Conservation (phyloP, 2,113 vertebrate genomes). For the Proterorhinus semilunaris region DNA sequence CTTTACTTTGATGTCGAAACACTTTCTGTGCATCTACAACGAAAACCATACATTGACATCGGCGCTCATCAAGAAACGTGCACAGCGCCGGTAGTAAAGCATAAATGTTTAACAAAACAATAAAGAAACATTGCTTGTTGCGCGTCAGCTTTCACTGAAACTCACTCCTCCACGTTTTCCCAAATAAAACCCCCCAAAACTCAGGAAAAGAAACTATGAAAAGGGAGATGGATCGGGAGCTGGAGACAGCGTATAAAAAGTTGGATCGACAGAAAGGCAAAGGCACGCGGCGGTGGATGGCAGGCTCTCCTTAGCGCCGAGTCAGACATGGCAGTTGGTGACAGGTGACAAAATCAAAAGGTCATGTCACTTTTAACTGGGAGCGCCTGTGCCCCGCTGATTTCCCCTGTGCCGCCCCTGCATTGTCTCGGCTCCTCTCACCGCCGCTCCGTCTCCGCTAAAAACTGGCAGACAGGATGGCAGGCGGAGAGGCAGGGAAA, state of each 20-base stretch:
- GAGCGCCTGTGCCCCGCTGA: conserved; percentile 93
- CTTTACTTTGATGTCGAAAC: conserved; percentile 50
- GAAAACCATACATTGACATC: conserved; percentile 60
- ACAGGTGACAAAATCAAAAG: conserved; percentile 97
- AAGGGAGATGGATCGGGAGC: conserved; percentile 65
- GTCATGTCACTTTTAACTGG: conserved; percentile 97
- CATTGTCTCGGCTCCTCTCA: conserved; percentile 65
- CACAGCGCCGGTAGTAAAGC: conserved; percentile 46
- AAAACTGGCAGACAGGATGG: conserved; percentile 72
- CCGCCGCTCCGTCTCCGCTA: conserved; percentile 65
- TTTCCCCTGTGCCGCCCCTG: conserved; percentile 86
- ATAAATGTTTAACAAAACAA: conserved; percentile 57
- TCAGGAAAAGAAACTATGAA: conserved; percentile 51
- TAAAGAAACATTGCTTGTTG: conserved; percentile 60
- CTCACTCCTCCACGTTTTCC: conserved; percentile 56
- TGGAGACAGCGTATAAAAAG: conserved; percentile 61
- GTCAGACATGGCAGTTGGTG: conserved; percentile 84
- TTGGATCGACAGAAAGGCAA: conserved; percentile 57
- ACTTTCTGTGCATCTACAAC: conserved; percentile 41
- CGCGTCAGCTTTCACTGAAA: conserved; percentile 53
- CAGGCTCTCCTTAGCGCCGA: conserved; percentile 70
- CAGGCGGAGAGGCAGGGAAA: conserved; percentile 70
- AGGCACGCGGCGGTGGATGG: conserved; percentile 63
- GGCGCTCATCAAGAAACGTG: conserved; percentile 69
- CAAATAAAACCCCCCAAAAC: conserved; percentile 36